Evolutionary conservation across 1,140 invertebrate species (phyloP), one percentile per base, ranked within the genome.

Genomic region (Globodera ellingtonae): DNA sequence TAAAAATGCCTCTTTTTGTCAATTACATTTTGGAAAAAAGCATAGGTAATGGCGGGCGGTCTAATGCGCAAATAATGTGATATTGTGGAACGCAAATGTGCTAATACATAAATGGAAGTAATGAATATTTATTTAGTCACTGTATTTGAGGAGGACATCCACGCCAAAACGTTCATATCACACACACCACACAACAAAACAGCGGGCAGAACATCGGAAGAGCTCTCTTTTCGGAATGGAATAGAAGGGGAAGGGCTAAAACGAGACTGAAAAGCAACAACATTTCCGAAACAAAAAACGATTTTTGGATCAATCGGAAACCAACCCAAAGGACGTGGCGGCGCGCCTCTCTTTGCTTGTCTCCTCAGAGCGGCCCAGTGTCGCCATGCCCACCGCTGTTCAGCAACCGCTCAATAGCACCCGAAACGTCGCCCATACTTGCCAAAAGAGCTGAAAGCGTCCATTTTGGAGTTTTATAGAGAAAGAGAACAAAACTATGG

Each of bases 341-440:
- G 35, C 3, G 35, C 35, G 35, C 35, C 1, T 35, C 35, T 35
- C 35, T 35, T 35, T 35, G 35, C 35, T 35, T 35, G 35, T 35
- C 35, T 35, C 69, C 72, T 73, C 56, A 70, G 35, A 44, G 35
- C 3, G 67, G 6, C 3, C 35, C 67, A 18, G 67, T 18, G 24
- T 70, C 35, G 24, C 74, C 66, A 6, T 52, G 47, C 6, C 75
- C 65, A 35, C 62, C 80, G 21, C 50, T 24, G 44, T 66, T 21
- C 46, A 83, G 59, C 24, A 83, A 44, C 59, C 83, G 84, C 47
- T 84, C 83, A 71, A 84, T 86, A n/a, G 83, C 83, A n/a, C 81
- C 85, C 35, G 84, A 82, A 52, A 84, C 83, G 69, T 84, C 83
- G 52, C 83, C 83, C 73, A 84, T 86, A 10, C 75, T 86, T 13